Conservation (phyloP, 2,797 vertebrate species). For the Girardinus metallicus region DNA sequence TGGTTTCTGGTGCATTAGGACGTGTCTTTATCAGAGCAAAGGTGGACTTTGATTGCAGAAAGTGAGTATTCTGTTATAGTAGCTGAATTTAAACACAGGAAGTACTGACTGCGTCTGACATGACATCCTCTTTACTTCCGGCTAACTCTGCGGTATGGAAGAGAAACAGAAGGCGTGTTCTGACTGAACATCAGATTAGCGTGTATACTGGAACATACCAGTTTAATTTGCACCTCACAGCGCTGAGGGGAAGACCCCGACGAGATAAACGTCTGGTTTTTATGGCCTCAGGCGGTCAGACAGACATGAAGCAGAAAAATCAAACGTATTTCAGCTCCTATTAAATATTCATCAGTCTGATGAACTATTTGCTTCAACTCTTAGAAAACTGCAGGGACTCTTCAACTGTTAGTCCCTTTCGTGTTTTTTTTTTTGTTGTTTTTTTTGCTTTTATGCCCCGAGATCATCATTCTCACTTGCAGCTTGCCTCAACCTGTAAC, state of each 20-base stretch:
- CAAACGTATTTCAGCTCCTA: conserved; percentile 39
- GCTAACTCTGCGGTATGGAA: conserved; percentile 3
- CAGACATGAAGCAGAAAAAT: conserved; percentile 53
- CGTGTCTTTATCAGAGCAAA: not conserved
- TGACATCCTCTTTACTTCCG: not conserved
- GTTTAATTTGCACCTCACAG: conserved; percentile 53
- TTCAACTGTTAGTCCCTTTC: not conserved
- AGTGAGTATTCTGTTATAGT: not conserved
- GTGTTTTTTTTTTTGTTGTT: no score
- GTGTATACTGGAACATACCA: conserved; percentile 21
- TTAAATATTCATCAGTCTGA: conserved; percentile 55
- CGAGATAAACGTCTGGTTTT: conserved; percentile 70
- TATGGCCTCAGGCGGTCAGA: conserved; percentile 61
- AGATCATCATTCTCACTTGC: conserved; percentile 54
- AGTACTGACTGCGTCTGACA: not conserved
- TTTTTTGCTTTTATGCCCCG: conserved; percentile 9
- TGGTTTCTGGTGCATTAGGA: not conserved
- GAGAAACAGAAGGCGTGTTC: conserved; percentile 34
- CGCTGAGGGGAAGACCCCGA: conserved; percentile 46
- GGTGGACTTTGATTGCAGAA: not conserved
- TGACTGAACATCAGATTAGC: conserved; percentile 26
- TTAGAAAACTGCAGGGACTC: not conserved
- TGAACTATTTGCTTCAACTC: conserved; percentile 30
- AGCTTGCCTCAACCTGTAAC: conserved; percentile 83
- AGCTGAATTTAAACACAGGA: not conserved